Percentiles rank a stretch among this genome's conserved stretches.
Conservation (phyloP, 1,140 invertebrate genomes). For the Calycopis cecrops region DNA sequence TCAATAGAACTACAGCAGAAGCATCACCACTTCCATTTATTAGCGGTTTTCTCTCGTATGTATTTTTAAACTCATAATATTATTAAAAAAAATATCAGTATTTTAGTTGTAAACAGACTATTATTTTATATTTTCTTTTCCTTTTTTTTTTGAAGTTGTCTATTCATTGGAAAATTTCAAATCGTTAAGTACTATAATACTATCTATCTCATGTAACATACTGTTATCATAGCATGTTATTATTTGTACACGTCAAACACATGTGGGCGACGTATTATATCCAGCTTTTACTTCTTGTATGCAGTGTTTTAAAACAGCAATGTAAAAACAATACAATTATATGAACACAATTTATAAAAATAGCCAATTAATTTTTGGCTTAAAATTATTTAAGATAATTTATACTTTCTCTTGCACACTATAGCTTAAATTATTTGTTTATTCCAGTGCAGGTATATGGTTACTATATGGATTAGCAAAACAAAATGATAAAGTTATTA, state of each 20-base stretch:
- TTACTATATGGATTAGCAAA: constrained; percentile 81
- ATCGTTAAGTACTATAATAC: too few species aligned
- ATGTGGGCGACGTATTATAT: neutral
- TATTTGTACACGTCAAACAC: neutral
- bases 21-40: constrained; percentile 84
- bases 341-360: too few species aligned
- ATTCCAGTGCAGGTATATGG: constrained; percentile 80
- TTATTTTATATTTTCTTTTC: neutral
- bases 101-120: neutral
- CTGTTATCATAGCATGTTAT: neutral
- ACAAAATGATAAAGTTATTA: constrained; percentile 78
- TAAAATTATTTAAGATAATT: neutral
- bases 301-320: too few species aligned
- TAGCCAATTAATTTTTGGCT: too few species aligned
- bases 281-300: too few species aligned
- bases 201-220: too few species aligned
- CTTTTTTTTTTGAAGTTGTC: too few species aligned
- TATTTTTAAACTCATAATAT: constrained; percentile 25
- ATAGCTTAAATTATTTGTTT: constrained; percentile 21
- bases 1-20: constrained; percentile 80
- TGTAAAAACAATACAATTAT: too few species aligned
- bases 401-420: neutral
- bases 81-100: neutral
- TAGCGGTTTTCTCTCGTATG: constrained; percentile 85
- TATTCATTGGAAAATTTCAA: too few species aligned